Evolutionary conservation across 37 sponge, comb jelly and placozoan genomes (phyloP), one percentile per base, ranked within the genome.

Genomic region (Halichondria panicea): DNA sequence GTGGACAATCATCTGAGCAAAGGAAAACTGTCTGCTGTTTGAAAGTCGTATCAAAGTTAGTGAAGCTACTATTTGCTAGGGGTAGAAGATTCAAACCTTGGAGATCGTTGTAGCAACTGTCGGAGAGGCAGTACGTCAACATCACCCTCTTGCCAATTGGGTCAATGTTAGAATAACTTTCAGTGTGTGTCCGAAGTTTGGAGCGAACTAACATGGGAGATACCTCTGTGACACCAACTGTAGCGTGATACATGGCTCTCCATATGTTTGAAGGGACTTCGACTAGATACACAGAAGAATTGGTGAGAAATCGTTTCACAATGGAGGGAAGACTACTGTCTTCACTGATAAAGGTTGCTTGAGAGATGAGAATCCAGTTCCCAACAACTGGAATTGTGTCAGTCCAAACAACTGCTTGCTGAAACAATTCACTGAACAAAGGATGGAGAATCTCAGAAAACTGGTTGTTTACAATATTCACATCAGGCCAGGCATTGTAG

Each of bases 71-170:
- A 66, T 72, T 72, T 25, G 68, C 80, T 40, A 86, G 53, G 32
- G 86, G 86, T 15, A 86, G 65, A 22, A 86, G 61, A 18, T 55
- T 58, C 8, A 86, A 31, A 6, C 60, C 62, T 58, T 36, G 21
- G 18, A 83, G 46, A 15, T 83, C 84, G 43, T n/a, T n/a, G 41
- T 79, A 79, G 24, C 43, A 15, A 7, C n/a, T 25, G 42, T 86
- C 80, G 22, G 50, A 60, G 12, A 86, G 68, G 43, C 86, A 86
- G 75, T 86, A 86, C 1, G 22, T 48, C 35, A 86, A 75, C 41
- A 86, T 37, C 28, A 68, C 58, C 21, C 64, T 18, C 38, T 86
- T 86, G 21, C 59, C 61, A 52, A 21, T 28, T 52, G 37, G 9
- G 8, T 38, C 54, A 72, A 72, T 13, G 0, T 41, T 41, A 18